Conservation (phyloP, 2,113 vertebrate species). For the Laterallus jamaicensis region DNA sequence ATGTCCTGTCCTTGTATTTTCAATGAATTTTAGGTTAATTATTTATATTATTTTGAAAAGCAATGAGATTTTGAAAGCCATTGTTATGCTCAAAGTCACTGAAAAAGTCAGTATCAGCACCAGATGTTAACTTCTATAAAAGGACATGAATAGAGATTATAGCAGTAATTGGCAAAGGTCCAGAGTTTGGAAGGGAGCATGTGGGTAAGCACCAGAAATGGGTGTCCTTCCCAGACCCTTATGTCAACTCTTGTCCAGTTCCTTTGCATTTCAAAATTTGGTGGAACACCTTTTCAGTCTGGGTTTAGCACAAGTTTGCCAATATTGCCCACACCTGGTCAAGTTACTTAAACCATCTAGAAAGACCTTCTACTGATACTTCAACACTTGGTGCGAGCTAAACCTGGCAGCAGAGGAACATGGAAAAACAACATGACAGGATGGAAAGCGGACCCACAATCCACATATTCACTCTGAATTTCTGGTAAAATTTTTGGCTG, state of each 20-base stretch:
- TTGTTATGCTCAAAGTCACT: slow-evolving; percentile 13
- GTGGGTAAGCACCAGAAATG: neutral
- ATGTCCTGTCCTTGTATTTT: slow-evolving; percentile 5
- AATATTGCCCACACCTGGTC: neutral
- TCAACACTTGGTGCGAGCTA: neutral
- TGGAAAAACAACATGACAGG: slow-evolving; percentile 17
- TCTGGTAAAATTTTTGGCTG: neutral
- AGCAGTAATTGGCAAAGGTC: neutral
- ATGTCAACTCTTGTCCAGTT: neutral
- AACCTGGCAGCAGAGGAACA: neutral
- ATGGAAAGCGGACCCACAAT: slow-evolving; percentile 19
- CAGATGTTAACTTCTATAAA: slow-evolving; percentile 10
- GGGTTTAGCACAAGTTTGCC: neutral
- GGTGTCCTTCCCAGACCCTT: neutral
- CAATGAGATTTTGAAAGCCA: slow-evolving; percentile 24
- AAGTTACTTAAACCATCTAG: neutral
- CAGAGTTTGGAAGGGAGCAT: neutral
- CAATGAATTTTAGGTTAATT: slow-evolving; percentile 34
- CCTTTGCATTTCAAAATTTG: neutral
- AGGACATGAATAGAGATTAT: slow-evolving; percentile 18
- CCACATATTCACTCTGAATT: slow-evolving; percentile 16
- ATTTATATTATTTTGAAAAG: slow-evolving; percentile 48
- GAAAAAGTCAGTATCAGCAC: slow-evolving; percentile 37
- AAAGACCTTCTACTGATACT: neutral
- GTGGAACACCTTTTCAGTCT: neutral